These are phyloP conservation scores for Heloderma charlesbogerti DNA, from an alignment of 2,113 vertebrate species.

Conservation along the genomic window DNA sequence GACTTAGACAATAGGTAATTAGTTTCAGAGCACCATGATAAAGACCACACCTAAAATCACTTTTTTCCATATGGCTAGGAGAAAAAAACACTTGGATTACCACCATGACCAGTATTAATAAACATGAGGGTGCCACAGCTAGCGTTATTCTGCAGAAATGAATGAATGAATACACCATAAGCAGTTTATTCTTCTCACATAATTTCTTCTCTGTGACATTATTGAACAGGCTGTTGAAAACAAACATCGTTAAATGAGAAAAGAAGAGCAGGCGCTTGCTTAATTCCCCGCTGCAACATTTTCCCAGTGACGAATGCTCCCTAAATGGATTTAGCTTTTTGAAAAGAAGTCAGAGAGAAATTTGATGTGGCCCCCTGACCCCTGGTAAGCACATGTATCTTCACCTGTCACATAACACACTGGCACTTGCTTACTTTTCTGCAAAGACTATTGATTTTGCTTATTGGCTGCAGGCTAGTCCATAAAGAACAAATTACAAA, in stretches of 20 bases:
- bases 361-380: conserved; percentile 87
- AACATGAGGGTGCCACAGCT: conserved; percentile 79
- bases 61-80: conserved; percentile 47
- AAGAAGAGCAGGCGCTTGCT: conserved; percentile 76
- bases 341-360: conserved; percentile 87
- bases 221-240: conserved; percentile 86
- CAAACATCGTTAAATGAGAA: conserved; percentile 86
- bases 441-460: conserved; percentile 91
- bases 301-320: conserved; percentile 83
- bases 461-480: conserved; percentile 90
- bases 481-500: conserved; percentile 94
- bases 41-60: conserved; percentile 50
- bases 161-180: conserved; percentile 83
- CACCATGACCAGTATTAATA: conserved; percentile 73
- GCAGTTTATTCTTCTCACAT: conserved; percentile 86
- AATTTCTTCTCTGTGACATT: conserved; percentile 83
- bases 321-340: conserved; percentile 86
- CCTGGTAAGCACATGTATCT: conserved; percentile 86
- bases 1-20: conserved; percentile 62
- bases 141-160: conserved; percentile 80
- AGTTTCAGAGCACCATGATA: conserved; percentile 40
- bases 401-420: conserved; percentile 87
- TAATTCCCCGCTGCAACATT: conserved; percentile 81
- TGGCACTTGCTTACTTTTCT: conserved; percentile 87
- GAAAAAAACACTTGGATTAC: conserved; percentile 73